Evolutionary conservation across 2,113 vertebrate genomes (phyloP).

Genomic region (Rhea americana): DNA sequence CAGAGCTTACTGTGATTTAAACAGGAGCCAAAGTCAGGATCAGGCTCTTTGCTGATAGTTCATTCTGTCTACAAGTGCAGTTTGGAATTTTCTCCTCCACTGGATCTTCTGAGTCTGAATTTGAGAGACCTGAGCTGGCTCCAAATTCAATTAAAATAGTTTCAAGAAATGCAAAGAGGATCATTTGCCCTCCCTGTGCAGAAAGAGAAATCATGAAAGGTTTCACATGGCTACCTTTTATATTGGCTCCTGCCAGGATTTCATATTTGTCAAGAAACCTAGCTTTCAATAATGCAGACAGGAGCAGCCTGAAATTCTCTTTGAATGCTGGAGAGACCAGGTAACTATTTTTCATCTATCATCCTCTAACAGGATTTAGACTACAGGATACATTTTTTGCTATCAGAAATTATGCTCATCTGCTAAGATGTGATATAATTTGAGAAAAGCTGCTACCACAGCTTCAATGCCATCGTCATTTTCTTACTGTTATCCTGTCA

Average conservation of each 20-base stretch:
- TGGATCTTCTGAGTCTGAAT: neutral
- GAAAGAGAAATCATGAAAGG: neutral
- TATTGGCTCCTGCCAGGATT: neutral
- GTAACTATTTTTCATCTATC: neutral
- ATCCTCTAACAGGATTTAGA: neutral
- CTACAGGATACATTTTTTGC: neutral
- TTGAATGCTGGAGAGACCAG: neutral
- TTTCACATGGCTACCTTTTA: neutral
- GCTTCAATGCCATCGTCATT: neutral
- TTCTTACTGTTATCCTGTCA: neutral
- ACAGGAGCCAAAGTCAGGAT: neutral
- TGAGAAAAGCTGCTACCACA: neutral
- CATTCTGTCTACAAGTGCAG: neutral
- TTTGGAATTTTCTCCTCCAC: slow-evolving; percentile 16
- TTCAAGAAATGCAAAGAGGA: neutral
- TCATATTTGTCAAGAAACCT: neutral
- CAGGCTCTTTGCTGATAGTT: neutral
- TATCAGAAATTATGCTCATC: neutral
- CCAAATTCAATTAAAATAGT: slow-evolving; percentile 11
- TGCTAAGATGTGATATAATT: neutral
- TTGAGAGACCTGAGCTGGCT: neutral
- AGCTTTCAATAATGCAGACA: neutral
- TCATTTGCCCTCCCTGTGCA: neutral
- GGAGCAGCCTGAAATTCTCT: neutral
- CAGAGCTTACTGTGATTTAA: slow-evolving; percentile 18